Conservation (phyloP, 2,797 vertebrate species). For the Echeneis naucrates region DNA sequence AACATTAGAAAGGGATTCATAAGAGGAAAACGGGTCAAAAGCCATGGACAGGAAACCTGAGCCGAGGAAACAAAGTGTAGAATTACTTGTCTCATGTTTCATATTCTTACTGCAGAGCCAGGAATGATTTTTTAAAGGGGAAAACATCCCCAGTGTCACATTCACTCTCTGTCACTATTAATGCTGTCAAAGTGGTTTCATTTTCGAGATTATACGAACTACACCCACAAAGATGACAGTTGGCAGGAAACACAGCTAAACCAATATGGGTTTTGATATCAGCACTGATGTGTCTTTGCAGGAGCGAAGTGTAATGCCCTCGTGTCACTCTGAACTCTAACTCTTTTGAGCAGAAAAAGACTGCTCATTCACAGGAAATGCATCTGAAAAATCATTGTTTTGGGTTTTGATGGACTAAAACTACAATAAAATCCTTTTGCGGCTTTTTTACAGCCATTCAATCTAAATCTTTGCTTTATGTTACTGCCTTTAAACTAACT, state of each 20-base stretch:
- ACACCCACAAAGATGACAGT: slow-evolving; percentile 24
- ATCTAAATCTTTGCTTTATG: not conserved
- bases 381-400: not conserved
- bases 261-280: not conserved
- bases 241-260: slow-evolving; percentile 36
- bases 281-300: slow-evolving; percentile 14
- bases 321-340: not conserved
- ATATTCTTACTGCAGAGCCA: not conserved
- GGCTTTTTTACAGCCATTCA: not conserved
- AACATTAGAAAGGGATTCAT: slow-evolving; percentile 35
- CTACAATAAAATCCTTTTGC: not conserved
- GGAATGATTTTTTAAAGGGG: not conserved
- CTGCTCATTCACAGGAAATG: not conserved
- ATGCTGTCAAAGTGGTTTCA: slow-evolving; percentile 31
- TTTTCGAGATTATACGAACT: slow-evolving; percentile 27
- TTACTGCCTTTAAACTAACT: not conserved
- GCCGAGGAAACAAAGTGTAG: slow-evolving; percentile 3
- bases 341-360: not conserved
- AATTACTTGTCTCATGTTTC: slow-evolving; percentile 21
- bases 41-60: slow-evolving; percentile 41
- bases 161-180: slow-evolving; percentile 11
- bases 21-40: slow-evolving; percentile 42
- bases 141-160: slow-evolving; percentile 2
- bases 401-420: not conserved
- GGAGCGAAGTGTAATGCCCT: slow-evolving; percentile 2